Percentiles rank a stretch among this genome's conserved stretches.
Conservation (phyloP, 2,797 vertebrate genomes). For the Lepidocolaptes lacrymiger region DNA sequence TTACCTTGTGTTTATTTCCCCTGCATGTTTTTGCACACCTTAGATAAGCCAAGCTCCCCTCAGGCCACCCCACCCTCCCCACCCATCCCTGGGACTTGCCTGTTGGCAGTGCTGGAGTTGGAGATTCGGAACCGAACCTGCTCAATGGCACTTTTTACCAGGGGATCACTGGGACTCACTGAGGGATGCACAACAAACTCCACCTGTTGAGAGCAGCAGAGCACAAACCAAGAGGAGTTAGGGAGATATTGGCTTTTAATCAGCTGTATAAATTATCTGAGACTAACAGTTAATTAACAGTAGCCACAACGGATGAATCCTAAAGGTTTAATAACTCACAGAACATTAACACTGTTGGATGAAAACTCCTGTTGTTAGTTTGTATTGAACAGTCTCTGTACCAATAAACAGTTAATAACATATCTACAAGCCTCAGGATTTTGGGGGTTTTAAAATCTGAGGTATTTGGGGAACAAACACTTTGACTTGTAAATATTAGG, state of each 20-base stretch:
- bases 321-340: background rate
- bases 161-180: constrained; percentile 85
- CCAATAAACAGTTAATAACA: background rate
- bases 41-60: background rate
- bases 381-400: background rate
- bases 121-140: constrained; percentile 96
- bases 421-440: background rate
- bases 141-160: constrained; percentile 88
- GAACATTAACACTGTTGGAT: background rate
- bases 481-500: background rate
- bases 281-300: background rate
- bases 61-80: background rate
- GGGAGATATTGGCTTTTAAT: background rate
- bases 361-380: background rate
- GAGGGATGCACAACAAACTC: constrained; percentile 94
- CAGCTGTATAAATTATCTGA: background rate
- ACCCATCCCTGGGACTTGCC: constrained; percentile 75
- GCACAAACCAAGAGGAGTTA: background rate
- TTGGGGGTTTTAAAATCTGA: background rate
- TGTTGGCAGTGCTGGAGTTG: constrained; percentile 82
- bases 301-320: background rate
- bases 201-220: constrained; percentile 76
- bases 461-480: background rate
- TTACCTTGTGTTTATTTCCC: background rate
- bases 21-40: background rate